These are phyloP conservation scores for Edolisoma coerulescens DNA, from an alignment of 2,113 vertebrate genomes.

Conservation along the genomic window DNA sequence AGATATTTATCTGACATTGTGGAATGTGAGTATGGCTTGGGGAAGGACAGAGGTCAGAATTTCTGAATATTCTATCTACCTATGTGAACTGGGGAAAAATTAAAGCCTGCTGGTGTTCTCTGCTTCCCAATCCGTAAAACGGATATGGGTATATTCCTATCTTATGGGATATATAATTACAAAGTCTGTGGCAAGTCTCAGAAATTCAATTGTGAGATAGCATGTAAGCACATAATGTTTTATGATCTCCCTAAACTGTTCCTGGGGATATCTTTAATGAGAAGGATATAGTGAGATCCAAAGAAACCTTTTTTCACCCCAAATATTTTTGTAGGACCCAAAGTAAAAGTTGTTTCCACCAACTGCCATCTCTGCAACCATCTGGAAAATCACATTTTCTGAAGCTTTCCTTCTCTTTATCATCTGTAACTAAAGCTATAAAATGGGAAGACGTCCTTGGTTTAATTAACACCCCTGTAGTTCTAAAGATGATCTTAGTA, in stretches of 20 bases:
- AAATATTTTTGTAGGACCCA: conserved; percentile 4
- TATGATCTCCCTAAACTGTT: not conserved
- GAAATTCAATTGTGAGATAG: not conserved
- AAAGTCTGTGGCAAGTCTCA: not conserved
- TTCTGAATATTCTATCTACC: not conserved
- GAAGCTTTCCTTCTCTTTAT: conserved; percentile 39
- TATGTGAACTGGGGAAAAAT: not conserved
- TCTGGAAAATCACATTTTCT: conserved; percentile 62
- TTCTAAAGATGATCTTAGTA: conserved; percentile 59
- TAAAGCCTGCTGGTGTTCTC: not conserved
- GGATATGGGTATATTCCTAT: not conserved
- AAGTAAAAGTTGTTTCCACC: conserved; percentile 41
- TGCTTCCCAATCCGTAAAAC: not conserved
- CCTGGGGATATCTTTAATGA: not conserved
- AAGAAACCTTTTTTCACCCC: not conserved
- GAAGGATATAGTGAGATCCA: not conserved
- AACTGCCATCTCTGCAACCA: conserved; percentile 45
- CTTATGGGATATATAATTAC: not conserved
- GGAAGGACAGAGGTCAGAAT: not conserved
- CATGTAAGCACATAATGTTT: not conserved
- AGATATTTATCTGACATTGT: not conserved
- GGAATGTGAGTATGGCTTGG: not conserved
- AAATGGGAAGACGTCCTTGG: conserved; percentile 32
- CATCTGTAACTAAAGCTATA: conserved; percentile 57
- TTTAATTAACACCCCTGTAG: conserved; percentile 61